A percentile compares a stretch with the other conserved stretches of the same genome.
These are phyloP conservation scores for Belgica antarctica DNA, from an alignment of 2,888 invertebrate genomes.

Conservation along the genomic window DNA sequence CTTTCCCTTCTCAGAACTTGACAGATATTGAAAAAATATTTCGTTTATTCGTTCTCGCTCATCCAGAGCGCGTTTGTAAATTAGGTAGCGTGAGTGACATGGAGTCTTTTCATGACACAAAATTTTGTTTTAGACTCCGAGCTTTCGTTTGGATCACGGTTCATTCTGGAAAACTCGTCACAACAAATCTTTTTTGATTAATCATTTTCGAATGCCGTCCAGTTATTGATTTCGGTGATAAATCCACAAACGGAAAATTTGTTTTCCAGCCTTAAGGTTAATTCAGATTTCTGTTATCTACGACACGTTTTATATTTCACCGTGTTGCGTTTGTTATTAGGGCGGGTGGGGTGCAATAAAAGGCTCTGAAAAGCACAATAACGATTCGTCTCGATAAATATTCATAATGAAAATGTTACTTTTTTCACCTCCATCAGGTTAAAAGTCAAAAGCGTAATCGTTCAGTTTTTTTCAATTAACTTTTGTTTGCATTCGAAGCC, in stretches of 20 bases:
- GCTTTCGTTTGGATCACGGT: too few species aligned
- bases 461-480: constrained; percentile 5
- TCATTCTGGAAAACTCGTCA: too few species aligned
- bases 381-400: neutral
- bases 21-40: neutral
- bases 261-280: too few species aligned
- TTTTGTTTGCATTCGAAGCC: neutral
- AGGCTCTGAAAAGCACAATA: too few species aligned
- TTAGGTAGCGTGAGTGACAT: too few species aligned
- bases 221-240: neutral
- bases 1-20: neutral
- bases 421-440: neutral
- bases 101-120: too few species aligned
- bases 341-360: neutral
- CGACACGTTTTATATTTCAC: neutral
- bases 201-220: too few species aligned
- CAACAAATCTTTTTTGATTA: too few species aligned
- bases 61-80: too few species aligned
- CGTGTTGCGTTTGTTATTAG: neutral
- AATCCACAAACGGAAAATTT: neutral
- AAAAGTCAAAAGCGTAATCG: neutral
- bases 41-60: neutral
- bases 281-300: constrained; percentile 9
- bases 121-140: too few species aligned
- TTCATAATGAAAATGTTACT: neutral